Evolutionary conservation across 2,888 invertebrate genomes (phyloP).

Genomic region (Eilema sororculum): DNA sequence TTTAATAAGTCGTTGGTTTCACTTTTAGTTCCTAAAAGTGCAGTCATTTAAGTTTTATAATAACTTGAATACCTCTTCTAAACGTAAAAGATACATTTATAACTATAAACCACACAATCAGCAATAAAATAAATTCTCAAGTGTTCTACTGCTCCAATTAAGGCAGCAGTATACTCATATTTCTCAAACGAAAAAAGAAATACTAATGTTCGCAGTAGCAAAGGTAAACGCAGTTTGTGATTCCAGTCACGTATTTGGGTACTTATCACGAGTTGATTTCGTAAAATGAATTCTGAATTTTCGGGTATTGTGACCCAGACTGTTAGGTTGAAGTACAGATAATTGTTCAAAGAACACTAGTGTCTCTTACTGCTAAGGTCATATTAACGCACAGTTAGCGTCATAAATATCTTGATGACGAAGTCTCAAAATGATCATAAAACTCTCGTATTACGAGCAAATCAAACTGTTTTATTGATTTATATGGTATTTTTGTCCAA

Average conservation of each 20-base stretch:
- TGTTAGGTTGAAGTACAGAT: slow-evolving; percentile 36
- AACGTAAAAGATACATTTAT: background rate
- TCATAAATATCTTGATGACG: no score
- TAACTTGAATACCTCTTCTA: no score
- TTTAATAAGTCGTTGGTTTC: no score
- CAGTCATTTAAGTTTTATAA: no score
- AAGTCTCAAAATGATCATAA: no score
- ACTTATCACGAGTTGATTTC: slow-evolving; percentile 73
- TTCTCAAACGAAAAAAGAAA: slow-evolving; percentile 31
- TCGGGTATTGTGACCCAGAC: slow-evolving; percentile 45
- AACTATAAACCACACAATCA: background rate
- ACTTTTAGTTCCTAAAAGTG: no score
- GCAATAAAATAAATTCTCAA: slow-evolving; percentile 21
- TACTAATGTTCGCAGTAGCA: slow-evolving; percentile 41
- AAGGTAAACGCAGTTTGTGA: slow-evolving; percentile 60
- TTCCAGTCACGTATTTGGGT: slow-evolving; percentile 67
- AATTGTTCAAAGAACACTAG: slow-evolving; percentile 34
- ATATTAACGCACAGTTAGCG: background rate
- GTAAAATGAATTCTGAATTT: slow-evolving; percentile 72
- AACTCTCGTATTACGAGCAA: no score
- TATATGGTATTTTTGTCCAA: no score
- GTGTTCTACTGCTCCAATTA: slow-evolving; percentile 27
- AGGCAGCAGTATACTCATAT: slow-evolving; percentile 27
- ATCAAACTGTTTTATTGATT: no score
- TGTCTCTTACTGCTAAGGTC: background rate